Evolutionary conservation across 1,140 invertebrate species (phyloP).

Genomic region (Cotesia typhae): DNA sequence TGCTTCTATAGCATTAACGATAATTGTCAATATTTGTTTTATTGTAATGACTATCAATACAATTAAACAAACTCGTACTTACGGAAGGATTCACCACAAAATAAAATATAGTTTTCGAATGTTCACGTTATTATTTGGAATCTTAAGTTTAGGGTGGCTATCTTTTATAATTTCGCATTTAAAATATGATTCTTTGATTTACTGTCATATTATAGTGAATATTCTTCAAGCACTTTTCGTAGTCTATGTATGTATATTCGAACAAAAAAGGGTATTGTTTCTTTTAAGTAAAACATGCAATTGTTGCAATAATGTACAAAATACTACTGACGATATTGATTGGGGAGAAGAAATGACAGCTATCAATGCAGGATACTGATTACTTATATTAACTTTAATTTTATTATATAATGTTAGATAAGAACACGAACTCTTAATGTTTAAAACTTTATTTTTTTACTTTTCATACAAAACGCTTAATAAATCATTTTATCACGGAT

Average conservation of each 20-base stretch:
- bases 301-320: slow-evolving; percentile 68
- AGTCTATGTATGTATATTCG: slow-evolving; percentile 78
- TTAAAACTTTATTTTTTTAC: too few relatives aligned
- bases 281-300: slow-evolving; percentile 78
- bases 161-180: slow-evolving; percentile 79
- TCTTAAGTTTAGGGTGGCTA: slow-evolving; percentile 78
- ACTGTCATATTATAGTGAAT: slow-evolving; percentile 78
- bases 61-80: slow-evolving; percentile 80
- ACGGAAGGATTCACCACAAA: slow-evolving; percentile 85
- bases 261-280: slow-evolving; percentile 80
- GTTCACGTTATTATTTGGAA: slow-evolving; percentile 76
- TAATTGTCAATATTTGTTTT: slow-evolving; percentile 81
- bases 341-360: slow-evolving; percentile 89
- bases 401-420: too few relatives aligned
- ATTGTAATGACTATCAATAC: slow-evolving; percentile 80
- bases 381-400: slow-evolving; percentile 5
- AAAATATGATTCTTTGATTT: slow-evolving; percentile 74
- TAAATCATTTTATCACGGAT: too few relatives aligned
- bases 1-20: slow-evolving; percentile 79
- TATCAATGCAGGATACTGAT: slow-evolving; percentile 78
- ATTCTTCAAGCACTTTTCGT: slow-evolving; percentile 76
- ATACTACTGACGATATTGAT: slow-evolving; percentile 71
- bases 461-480: too few relatives aligned
- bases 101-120: slow-evolving; percentile 84
- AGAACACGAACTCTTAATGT: too few relatives aligned